Conservation (phyloP, 1,140 invertebrate species). For the Eumeta japonica region DNA sequence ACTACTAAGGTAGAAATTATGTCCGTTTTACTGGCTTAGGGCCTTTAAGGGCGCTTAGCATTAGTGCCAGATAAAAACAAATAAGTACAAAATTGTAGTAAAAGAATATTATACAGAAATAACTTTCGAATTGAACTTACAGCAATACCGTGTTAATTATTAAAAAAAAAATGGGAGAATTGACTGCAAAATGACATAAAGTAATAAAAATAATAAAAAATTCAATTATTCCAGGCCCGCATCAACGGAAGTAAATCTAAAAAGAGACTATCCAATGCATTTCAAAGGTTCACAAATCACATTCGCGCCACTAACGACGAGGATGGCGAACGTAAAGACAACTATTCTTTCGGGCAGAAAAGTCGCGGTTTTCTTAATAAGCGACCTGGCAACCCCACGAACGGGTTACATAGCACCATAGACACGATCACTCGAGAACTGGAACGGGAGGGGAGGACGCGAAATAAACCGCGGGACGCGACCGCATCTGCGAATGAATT, state of each 20-base stretch:
- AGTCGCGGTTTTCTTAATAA: conserved; percentile 38
- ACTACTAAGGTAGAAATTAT: too few relatives aligned
- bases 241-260: conserved; percentile 20
- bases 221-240: conserved; percentile 19
- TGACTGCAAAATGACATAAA: not conserved
- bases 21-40: too few relatives aligned
- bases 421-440: conserved; percentile 38
- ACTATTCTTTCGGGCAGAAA: conserved; percentile 8
- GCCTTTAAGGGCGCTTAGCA: too few relatives aligned
- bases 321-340: conserved; percentile 7
- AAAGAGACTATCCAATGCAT: conserved; percentile 13
- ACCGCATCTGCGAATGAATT: too few relatives aligned
- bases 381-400: conserved; percentile 32
- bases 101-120: too few relatives aligned
- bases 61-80: not conserved
- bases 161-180: too few relatives aligned
- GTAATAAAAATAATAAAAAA: not conserved
- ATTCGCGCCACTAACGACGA: conserved; percentile 22
- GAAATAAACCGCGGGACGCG: too few relatives aligned
- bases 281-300: conserved; percentile 29
- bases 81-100: not conserved
- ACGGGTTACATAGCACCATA: conserved; percentile 35
- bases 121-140: not conserved
- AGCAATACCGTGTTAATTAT: not conserved
- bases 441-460: conserved; percentile 14